Evolutionary conservation across 1,140 invertebrate genomes (phyloP), one percentile per base, ranked within the genome.

Genomic region (Scylla paramamosain): DNA sequence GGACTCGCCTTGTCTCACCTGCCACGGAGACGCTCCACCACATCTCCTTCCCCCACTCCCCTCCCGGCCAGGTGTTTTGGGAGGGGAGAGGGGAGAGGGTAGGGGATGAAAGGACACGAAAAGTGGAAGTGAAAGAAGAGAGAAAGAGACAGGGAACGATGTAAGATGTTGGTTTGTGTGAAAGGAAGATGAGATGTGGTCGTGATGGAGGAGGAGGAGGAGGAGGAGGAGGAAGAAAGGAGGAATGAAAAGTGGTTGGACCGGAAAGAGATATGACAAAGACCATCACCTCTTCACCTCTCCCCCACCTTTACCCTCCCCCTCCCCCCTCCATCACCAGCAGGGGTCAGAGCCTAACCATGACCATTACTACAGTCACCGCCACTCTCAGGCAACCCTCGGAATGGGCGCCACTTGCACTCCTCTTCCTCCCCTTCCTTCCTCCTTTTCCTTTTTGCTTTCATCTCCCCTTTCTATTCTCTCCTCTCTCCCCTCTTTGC

Each of bases 281-380:
- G 25, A 77, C 67, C 25, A 77, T n/a, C 16, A 77, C 67, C 25
- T n/a, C 67, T 77, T n/a, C 67, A n/a, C 25, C 67, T 20, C 67
- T 77, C 25, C 8, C 67, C 25, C 67, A 6, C 67, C 67, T 2
- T 77, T 8, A n/a, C 67, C 67, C 67, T 1, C 8, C 6, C 67
- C 67, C 20, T n/a, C 52, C 52, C 52, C 2, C 52, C 52, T 4
- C 52, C 52, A 59, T 8, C 52, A 59, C 52, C 52, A 59, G 52
- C 6, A 20, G 67, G 25, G 87, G 87, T 46, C 87, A 89, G 8
- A 25, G 14, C 45, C 87, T 91, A 91, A 91, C 52, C 29, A 91
- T n/a, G 52, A 16, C 48, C 90, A 91, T 91, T 77, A 91, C 67
- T 29, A 16, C 45, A 10, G 12, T n/a, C 4, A n/a, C 39, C 48